Percentiles rank a stretch among this genome's conserved stretches.
Evolutionary conservation across 2,113 vertebrate species (phyloP).

Genomic region (Centropus bengalensis): DNA sequence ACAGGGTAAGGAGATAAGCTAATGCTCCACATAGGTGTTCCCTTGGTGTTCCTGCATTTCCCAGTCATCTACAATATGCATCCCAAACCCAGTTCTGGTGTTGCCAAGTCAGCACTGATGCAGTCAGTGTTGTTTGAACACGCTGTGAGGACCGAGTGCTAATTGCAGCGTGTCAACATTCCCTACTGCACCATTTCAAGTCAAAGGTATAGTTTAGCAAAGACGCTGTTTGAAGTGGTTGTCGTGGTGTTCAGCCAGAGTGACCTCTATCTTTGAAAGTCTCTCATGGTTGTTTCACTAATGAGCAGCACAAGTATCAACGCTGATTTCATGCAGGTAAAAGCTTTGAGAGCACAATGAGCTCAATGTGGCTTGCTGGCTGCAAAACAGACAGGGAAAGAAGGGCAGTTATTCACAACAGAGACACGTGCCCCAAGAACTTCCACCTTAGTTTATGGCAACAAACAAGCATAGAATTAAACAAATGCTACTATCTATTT

Average conservation of each 20-base stretch:
- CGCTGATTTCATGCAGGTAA: constrained; percentile 72
- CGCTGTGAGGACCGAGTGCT: not conserved
- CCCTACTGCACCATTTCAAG: constrained; percentile 48
- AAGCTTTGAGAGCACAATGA: not conserved
- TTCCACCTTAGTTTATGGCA: not conserved
- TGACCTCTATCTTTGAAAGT: constrained; percentile 70
- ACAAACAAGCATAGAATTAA: not conserved
- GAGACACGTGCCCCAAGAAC: not conserved
- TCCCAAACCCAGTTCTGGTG: not conserved
- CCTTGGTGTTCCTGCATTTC: not conserved
- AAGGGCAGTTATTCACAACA: not conserved
- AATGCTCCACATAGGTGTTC: not conserved
- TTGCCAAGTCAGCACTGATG: not conserved
- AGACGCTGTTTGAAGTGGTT: not conserved
- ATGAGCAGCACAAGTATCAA: constrained; percentile 67
- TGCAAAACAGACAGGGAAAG: not conserved
- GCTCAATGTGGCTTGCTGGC: not conserved
- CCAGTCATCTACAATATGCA: not conserved
- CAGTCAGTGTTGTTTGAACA: not conserved
- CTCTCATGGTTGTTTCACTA: constrained; percentile 64
- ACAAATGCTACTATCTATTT: not conserved
- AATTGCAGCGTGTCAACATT: constrained; percentile 40
- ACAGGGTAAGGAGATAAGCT: not conserved
- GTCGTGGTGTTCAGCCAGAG: constrained; percentile 38
- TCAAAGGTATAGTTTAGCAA: constrained; percentile 16